Base-by-base conservation (phyloP, 2,888 invertebrate species). In the Troides helena region DNA sequence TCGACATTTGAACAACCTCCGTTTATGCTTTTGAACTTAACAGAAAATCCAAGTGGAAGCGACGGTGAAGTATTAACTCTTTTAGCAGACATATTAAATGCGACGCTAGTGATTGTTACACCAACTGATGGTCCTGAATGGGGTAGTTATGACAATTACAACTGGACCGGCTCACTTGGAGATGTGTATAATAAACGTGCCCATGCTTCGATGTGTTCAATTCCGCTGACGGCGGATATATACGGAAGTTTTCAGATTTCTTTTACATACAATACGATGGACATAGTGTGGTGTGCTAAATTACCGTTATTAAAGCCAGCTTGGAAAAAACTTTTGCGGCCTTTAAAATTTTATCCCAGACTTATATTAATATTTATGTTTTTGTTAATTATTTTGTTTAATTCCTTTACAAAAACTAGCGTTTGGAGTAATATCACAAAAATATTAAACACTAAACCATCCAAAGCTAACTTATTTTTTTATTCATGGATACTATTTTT, bases 141-240 rank as follows among this genome's bases (percentile, higher is more conserved):
- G 74, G 87, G 87, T 3, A 73, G 74, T 43, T 85, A 74, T 67
- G 70, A 73, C 69, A 74, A 84, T 71, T 78, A 80, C 50, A 85
- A 81, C 72, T 87, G 88, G 88, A 86, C 87, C n/a, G 87, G 88
- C 1, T 84, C 85, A 12, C 74, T 88, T 17, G 87, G 87, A 2
- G 85, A 86, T 21, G 75, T 86, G 14, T 85, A 75, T 65, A 85
- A 85, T 65, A 73, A 72, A 14, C 75, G 73, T 10, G 82, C 77
- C 6, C 80, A 85, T 63, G 76, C 74, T 46, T 85, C 88, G 2
- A 80, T 84, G 58, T 85, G 85, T 71, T 79, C 85, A 8, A 69
- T 79, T 50, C 85, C 88, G 7, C 70, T 88, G 21, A 83, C 83
- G 10, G 72, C 77, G 17, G 66, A 74, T 69, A 83, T 80, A 74